These are phyloP conservation scores for Nymphalis io DNA, from an alignment of 1,140 invertebrate species.

Conservation along the genomic window DNA sequence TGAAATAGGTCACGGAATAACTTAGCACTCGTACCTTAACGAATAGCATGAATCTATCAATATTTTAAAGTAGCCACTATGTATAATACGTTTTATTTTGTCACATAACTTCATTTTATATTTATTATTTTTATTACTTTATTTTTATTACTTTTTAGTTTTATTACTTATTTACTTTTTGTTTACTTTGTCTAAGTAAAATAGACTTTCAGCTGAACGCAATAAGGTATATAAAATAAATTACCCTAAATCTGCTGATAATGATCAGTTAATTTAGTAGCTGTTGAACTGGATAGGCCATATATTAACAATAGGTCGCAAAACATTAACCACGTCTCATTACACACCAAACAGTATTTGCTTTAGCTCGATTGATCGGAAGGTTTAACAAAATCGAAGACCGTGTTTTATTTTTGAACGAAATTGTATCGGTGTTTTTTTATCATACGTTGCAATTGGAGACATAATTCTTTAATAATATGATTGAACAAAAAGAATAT, in stretches of 20 bases:
- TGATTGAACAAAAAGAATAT: no score
- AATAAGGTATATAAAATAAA: neutral
- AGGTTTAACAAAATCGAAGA: no score
- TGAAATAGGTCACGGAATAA: conserved; percentile 31
- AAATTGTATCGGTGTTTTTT: neutral
- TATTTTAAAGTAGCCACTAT: neutral
- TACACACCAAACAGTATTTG: conserved; percentile 13
- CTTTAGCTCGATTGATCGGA: neutral
- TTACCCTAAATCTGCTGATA: conserved; percentile 8
- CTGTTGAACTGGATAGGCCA: conserved; percentile 26
- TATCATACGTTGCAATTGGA: neutral
- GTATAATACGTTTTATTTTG: no score
- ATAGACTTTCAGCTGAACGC: neutral
- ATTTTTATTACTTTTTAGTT: no score
- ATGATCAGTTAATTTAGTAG: conserved; percentile 30
- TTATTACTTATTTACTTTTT: neutral
- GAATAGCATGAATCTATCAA: neutral
- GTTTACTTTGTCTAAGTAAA: neutral
- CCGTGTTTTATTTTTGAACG: neutral
- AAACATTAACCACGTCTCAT: conserved; percentile 19
- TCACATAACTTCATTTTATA: no score
- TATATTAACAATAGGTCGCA: conserved; percentile 27
- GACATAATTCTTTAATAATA: no score
- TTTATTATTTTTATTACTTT: no score
- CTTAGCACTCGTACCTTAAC: conserved; percentile 6